phyloP scores from a whole-genome alignment of 64 coral and sea anemone genomes.

The Montipora cactus region DNA sequence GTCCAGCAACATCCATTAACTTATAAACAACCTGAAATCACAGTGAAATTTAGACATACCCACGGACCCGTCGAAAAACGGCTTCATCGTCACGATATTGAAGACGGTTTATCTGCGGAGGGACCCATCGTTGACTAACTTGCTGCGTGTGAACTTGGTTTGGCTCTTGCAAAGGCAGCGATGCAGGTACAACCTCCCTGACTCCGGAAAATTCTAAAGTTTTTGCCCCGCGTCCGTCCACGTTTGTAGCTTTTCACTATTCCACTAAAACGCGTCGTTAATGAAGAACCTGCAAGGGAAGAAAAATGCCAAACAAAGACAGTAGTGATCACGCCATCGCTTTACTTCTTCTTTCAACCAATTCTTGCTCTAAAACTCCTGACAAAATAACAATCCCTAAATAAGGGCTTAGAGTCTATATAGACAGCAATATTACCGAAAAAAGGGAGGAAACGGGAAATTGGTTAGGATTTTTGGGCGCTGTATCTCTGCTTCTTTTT shows the following conservation, averaged over 20 bases:
- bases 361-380: neutral
- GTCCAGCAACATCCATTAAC: neutral
- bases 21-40: neutral
- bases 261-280: conserved; percentile 51
- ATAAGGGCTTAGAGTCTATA: neutral
- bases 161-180: conserved; percentile 86
- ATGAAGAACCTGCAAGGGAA: conserved; percentile 45
- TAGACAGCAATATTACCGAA: neutral
- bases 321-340: conserved; percentile 35
- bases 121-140: conserved; percentile 87
- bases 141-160: conserved; percentile 61
- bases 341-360: neutral
- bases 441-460: conserved; percentile 9
- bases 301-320: conserved; percentile 40
- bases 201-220: conserved; percentile 95
- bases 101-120: conserved; percentile 64
- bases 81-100: conserved; percentile 69
- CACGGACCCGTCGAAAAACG: conserved; percentile 93
- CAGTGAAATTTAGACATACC: conserved; percentile 56
- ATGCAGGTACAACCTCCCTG: conserved; percentile 78
- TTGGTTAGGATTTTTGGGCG: neutral
- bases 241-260: conserved; percentile 89
- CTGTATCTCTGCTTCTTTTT: conserved; percentile 2
- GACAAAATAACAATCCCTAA: neutral
- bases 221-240: conserved; percentile 97